These are phyloP conservation scores for Calephelis perditalis DNA, from an alignment of 2,888 invertebrate genomes.

Conservation along the genomic window DNA sequence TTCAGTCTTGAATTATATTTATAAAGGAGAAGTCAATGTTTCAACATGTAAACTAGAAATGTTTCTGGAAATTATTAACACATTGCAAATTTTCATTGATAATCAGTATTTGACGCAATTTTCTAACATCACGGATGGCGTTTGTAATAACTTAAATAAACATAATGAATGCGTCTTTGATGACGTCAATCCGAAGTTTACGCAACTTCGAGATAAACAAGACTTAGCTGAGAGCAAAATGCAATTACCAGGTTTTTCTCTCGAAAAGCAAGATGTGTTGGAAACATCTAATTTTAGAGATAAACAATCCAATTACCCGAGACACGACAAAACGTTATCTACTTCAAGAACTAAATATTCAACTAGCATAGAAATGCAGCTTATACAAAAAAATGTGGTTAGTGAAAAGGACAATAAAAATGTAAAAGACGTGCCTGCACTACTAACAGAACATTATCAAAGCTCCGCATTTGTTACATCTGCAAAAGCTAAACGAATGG, in stretches of 20 bases:
- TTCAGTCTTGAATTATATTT: constrained; percentile 81
- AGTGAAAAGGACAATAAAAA: constrained; percentile 67
- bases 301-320: background rate
- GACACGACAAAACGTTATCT: background rate
- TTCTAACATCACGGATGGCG: constrained; percentile 33
- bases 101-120: constrained; percentile 36
- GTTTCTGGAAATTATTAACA: constrained; percentile 77
- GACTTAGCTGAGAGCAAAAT: background rate
- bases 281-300: background rate
- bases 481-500: constrained; percentile 53
- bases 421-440: constrained; percentile 61
- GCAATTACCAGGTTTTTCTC: background rate
- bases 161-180: background rate
- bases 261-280: background rate
- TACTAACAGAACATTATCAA: constrained; percentile 65
- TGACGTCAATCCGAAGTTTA: background rate
- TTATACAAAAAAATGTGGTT: constrained; percentile 28
- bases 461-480: constrained; percentile 57
- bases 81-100: constrained; percentile 62
- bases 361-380: background rate
- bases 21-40: constrained; percentile 81
- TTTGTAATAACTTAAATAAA: constrained; percentile 8
- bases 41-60: constrained; percentile 75
- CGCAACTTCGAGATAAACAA: background rate
- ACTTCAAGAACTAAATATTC: background rate